Evolutionary conservation across 2,113 vertebrate species (phyloP).

Genomic region (Falcunculus frontatus): DNA sequence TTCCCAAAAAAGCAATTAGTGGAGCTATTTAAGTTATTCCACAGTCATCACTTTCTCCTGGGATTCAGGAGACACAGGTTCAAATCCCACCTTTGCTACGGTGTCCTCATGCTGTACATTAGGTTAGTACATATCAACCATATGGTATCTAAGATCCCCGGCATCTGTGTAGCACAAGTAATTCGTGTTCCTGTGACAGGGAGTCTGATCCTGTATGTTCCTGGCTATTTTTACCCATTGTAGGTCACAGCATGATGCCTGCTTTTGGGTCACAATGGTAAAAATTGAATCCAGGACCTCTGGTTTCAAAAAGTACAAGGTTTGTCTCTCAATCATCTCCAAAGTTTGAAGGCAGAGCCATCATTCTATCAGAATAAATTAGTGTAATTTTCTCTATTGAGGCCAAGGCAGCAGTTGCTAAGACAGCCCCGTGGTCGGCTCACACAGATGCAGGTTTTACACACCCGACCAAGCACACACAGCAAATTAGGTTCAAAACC

Average conservation of each 20-base stretch:
- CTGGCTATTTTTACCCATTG: background rate
- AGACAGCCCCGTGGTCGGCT: background rate
- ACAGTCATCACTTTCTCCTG: background rate
- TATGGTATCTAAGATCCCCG: background rate
- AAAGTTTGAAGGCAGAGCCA: background rate
- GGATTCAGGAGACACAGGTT: background rate
- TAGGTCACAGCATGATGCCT: background rate
- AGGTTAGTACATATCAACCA: background rate
- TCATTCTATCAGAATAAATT: background rate
- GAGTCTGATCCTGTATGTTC: background rate
- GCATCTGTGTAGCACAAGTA: background rate
- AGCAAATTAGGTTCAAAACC: conserved; percentile 8
- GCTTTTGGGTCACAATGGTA: background rate
- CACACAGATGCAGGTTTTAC: background rate
- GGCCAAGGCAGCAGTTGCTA: background rate
- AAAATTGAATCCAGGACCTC: background rate
- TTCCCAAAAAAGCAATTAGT: conserved; percentile 5
- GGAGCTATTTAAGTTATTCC: background rate
- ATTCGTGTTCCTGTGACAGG: background rate
- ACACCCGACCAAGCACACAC: background rate
- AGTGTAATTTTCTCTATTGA: background rate
- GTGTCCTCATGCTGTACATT: background rate
- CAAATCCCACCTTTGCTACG: background rate
- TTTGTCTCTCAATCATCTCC: background rate
- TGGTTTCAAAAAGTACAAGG: background rate